Percentiles rank a stretch among this genome's conserved stretches.
These are phyloP conservation scores for Salticus scenicus DNA, from an alignment of 2,888 invertebrate genomes.

Conservation along the genomic window DNA sequence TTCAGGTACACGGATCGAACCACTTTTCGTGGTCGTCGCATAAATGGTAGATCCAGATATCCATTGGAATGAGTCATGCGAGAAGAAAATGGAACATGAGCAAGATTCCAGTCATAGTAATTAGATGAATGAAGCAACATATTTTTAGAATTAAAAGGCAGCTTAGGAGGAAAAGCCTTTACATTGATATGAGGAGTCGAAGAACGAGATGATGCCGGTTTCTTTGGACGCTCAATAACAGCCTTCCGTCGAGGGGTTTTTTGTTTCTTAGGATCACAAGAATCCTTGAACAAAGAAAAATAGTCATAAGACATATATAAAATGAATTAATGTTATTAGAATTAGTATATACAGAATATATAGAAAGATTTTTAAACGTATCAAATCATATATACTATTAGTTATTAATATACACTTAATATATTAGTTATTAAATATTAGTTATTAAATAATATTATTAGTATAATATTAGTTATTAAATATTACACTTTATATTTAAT, in stretches of 20 bases:
- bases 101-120: constrained; percentile 47
- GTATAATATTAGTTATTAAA: too few relatives aligned
- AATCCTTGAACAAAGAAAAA: constrained; percentile 17
- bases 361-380: too few relatives aligned
- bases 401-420: too few relatives aligned
- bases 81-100: constrained; percentile 15
- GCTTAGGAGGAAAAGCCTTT: constrained; percentile 19
- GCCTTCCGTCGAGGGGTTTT: constrained; percentile 41
- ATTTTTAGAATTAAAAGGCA: constrained; percentile 17
- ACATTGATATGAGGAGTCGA: neutral
- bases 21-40: constrained; percentile 36
- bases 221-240: constrained; percentile 31
- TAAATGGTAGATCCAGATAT: constrained; percentile 33
- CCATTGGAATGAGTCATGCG: constrained; percentile 23
- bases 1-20: constrained; percentile 28
- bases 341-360: too few relatives aligned
- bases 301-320: too few relatives aligned
- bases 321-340: too few relatives aligned
- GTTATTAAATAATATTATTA: too few relatives aligned
- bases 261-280: constrained; percentile 39
- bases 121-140: constrained; percentile 18
- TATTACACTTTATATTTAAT: too few relatives aligned
- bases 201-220: neutral
- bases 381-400: too few relatives aligned
- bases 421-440: too few relatives aligned